These are phyloP conservation scores for Nycticebus coucang DNA, from an alignment of 2,113 vertebrate genomes.

Conservation along the genomic window DNA sequence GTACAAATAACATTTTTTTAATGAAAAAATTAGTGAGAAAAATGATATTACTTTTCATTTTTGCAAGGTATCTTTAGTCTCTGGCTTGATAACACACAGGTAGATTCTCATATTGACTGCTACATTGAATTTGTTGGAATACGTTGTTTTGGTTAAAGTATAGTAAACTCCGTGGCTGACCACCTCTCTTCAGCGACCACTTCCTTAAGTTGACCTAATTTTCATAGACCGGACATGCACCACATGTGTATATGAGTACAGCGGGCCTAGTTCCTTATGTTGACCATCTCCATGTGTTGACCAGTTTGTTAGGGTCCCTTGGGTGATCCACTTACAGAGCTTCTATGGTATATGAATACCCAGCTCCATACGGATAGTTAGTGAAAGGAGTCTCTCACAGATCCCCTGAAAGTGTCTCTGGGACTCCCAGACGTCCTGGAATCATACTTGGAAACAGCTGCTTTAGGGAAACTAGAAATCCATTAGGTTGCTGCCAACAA, in stretches of 20 bases:
- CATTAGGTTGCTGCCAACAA: not conserved
- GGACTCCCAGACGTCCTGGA: not conserved
- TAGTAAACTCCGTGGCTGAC: no score
- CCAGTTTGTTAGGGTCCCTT: no score
- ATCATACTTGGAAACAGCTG: conserved; percentile 21
- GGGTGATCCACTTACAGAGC: no score
- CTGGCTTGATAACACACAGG: not conserved
- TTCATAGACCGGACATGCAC: no score
- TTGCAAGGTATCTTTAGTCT: conserved; percentile 24
- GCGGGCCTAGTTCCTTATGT: no score
- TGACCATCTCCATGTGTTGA: no score
- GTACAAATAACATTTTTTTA: conserved; percentile 6
- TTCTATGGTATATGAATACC: not conserved
- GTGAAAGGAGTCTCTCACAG: not conserved
- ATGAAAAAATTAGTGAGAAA: conserved; percentile 8
- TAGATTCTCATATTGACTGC: not conserved
- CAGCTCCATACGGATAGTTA: conserved; percentile 11
- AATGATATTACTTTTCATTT: not conserved
- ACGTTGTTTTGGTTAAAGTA: not conserved
- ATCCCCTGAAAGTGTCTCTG: not conserved
- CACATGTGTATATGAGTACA: no score
- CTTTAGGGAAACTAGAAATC: conserved; percentile 15
- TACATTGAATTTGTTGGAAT: conserved; percentile 26
- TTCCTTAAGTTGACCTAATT: no score
- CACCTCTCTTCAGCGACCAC: no score